Conservation (phyloP, 2,797 vertebrate species). For the Pipistrellus kuhlii region DNA sequence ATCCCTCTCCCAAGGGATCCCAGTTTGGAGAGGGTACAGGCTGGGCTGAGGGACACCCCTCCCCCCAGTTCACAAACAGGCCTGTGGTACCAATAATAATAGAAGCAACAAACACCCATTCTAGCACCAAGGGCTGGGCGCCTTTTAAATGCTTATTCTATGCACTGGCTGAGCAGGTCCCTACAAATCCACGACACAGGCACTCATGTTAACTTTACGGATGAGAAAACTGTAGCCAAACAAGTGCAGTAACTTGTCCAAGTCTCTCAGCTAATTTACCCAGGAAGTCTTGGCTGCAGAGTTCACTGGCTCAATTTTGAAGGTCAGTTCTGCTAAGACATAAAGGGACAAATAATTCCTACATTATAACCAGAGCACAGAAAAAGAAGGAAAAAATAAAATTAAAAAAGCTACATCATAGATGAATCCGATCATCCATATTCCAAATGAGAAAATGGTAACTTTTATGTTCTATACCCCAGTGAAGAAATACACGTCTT, state of each 20-base stretch:
- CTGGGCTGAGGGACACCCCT: no score
- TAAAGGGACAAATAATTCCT: neutral
- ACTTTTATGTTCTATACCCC: neutral
- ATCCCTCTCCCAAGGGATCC: no score
- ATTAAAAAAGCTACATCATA: neutral
- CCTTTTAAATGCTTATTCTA: neutral
- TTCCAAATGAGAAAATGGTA: slow-evolving; percentile 33
- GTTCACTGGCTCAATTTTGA: neutral
- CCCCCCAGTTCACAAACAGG: no score
- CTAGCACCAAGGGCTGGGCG: neutral
- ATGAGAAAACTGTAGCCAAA: neutral
- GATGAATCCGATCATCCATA: slow-evolving; percentile 17
- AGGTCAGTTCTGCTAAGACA: neutral
- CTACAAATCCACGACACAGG: neutral
- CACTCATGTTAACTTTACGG: neutral
- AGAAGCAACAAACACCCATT: neutral
- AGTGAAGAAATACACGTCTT: slow-evolving; percentile 3
- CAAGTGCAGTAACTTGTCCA: neutral
- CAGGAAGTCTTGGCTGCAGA: neutral
- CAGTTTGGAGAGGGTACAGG: no score
- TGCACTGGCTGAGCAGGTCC: neutral
- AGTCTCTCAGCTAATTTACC: neutral
- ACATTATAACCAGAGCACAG: slow-evolving; percentile 3
- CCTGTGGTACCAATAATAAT: neutral
- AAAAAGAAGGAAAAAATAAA: neutral